Evolutionary conservation across 2,888 invertebrate genomes (phyloP), one percentile per base, ranked within the genome.

Genomic region (Ectemnius cavifrons): DNA sequence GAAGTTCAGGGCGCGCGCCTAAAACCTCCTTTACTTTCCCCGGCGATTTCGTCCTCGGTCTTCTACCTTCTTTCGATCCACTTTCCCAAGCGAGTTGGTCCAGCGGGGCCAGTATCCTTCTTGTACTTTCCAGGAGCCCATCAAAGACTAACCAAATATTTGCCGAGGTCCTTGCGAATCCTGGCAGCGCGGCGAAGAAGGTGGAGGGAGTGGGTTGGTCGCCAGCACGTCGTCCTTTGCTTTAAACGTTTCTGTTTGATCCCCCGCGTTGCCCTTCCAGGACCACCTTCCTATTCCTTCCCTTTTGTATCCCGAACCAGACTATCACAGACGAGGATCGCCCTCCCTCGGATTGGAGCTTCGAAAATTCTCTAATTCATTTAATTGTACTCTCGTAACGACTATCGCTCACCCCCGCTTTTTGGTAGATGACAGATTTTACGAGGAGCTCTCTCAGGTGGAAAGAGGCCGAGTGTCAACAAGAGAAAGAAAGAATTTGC

Each of bases 61-160:
- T 45, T 57, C 3, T n/a, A 52, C 46, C 66, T 64, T 67, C 61
- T 37, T 66, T 59, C 67, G 28, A n/a, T 61, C 64, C 52, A 52
- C 52, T 14, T 52, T 52, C 52, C 16, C 52, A 14, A 52, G 6
- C 61, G 62, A 62, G 58, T 57, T 27, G 37, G 8, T 70, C 20
- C 63, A 63, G 47, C 68, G 67, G 59, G 61, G 27, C 67, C 63
- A 67, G 73, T 78, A 70, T 76, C 73, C 68, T 72, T 77, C 79
- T 76, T 85, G 80, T 80, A 79, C 81, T 79, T 83, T 79, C 79
- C 75, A 75, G 75, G 77, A 85, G 83, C 87, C 88, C 87, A 88
- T 88, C 88, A 88, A 85, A 86, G 88, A 86, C 88, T 90, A 89
- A 89, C 87, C 88, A 91, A 90, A 90, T 90, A 90, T 90, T 90